Base-by-base conservation (phyloP, 2,797 vertebrate species). In the Cossypha dichroa region DNA sequence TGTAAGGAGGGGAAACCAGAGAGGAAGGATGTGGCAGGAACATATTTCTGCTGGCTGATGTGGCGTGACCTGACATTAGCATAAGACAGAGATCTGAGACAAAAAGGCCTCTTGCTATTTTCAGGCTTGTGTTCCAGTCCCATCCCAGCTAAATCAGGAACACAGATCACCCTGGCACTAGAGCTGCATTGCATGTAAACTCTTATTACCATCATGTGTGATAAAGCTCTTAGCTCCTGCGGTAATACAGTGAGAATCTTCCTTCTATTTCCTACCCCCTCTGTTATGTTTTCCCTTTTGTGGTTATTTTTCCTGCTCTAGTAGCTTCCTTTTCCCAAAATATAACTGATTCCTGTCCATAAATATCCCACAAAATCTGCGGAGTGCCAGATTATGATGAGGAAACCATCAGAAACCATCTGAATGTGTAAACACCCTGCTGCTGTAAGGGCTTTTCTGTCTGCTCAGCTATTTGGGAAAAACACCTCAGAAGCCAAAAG, bases 401-500 rank as follows among this genome's bases (percentile, higher is more conserved):
- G 78, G 64, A 92, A 76, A 52, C 59, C 74, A 83, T 94, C 56
- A 76, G 56, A 34, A 34, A 34, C 34, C 55, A 68, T 82, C 81
- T 89, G 64, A 94, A 82, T 77, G 75, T 80, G 49, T 85, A 94
- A 94, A 93, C 68, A 59, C 41, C 38, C 36, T 1, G 9, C 75
- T 77, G 59, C 85, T 89, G n/a, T 80, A 41, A 63, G 85, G 75
- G 72, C 13, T 92, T 93, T 96, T 96, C 90, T 95, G 74, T 93
- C 45, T 85, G 48, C 70, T 96, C 93, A 95, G 92, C 88, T 93
- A 46, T 82, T 90, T 87, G 54, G 63, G 58, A 85, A 80, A 82
- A 94, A 68, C 70, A 96, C 56, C 74, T 67, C 64, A 95, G 80
- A 92, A 95, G 93, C 85, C 92, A 96, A 83, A 93, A 85, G 60